A percentile compares a stretch with the other conserved stretches of the same genome.
phyloP scores from a whole-genome alignment of 2,113 vertebrate genomes.

The Megaleporinus macrocephalus region DNA sequence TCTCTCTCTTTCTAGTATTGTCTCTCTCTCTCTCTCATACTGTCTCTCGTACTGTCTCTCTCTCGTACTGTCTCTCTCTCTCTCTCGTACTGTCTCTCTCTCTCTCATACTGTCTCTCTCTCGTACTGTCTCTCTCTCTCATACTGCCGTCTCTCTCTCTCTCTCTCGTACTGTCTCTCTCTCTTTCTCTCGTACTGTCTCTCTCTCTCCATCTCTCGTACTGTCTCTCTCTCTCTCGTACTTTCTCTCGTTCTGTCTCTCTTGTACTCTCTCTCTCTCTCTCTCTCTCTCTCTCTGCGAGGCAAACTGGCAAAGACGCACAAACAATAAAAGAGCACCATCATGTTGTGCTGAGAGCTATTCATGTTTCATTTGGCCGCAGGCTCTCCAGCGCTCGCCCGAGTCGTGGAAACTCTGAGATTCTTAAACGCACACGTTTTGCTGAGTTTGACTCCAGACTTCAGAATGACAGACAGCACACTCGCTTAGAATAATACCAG shows the following conservation, averaged over 20 bases:
- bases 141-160: neutral
- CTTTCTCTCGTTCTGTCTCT: neutral
- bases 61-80: neutral
- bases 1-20: too few species aligned
- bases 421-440: neutral
- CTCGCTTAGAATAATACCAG: neutral
- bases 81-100: conserved; percentile 6
- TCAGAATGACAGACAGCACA: neutral
- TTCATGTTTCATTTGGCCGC: conserved; percentile 30
- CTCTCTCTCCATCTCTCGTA: conserved; percentile 7
- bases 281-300: conserved; percentile 16
- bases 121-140: neutral
- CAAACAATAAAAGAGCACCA: conserved; percentile 27
- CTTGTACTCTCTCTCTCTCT: too few species aligned
- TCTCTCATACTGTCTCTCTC: conserved; percentile 16
- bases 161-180: conserved; percentile 7
- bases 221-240: neutral
- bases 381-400: neutral
- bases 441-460: neutral
- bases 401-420: neutral
- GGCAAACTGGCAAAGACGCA: conserved; percentile 24
- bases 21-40: conserved; percentile 15
- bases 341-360: conserved; percentile 11
- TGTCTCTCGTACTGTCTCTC: too few species aligned
- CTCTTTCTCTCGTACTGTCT: neutral